Conservation (phyloP, 2,797 vertebrate species). For the Lithobates sylvaticus region DNA sequence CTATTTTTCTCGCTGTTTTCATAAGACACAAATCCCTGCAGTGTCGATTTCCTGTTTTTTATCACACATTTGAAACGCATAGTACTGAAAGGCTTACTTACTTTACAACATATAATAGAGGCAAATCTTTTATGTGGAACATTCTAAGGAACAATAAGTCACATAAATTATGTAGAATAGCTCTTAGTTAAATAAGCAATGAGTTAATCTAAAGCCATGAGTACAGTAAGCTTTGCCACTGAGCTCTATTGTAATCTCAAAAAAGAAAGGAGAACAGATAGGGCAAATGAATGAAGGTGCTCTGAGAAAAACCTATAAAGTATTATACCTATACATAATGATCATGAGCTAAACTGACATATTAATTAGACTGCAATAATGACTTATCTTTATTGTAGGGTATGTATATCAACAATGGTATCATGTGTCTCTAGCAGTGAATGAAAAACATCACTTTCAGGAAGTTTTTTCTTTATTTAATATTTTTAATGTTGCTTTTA, state of each 20-base stretch:
- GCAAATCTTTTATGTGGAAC: neutral
- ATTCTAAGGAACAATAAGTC: constrained; percentile 7
- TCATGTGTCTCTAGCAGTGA: no score
- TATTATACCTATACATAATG: neutral
- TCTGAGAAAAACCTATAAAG: neutral
- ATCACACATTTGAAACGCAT: constrained; percentile 15
- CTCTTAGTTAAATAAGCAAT: constrained; percentile 25
- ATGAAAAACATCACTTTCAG: no score
- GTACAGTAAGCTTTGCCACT: neutral
- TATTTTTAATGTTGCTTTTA: no score
- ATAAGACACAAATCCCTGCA: constrained; percentile 22
- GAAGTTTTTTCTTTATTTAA: no score
- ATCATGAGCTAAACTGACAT: neutral
- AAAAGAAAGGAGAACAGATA: neutral
- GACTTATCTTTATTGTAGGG: neutral
- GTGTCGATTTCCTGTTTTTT: constrained; percentile 18
- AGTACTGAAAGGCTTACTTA: neutral
- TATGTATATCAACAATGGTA: no score
- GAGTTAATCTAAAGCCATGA: neutral
- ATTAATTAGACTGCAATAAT: neutral
- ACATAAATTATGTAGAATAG: constrained; percentile 1
- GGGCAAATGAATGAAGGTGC: constrained; percentile 3
- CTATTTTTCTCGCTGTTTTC: constrained; percentile 29
- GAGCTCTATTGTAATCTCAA: neutral
- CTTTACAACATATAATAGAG: constrained; percentile 21